Conservation (phyloP, 2,888 invertebrate species). For the Anodontia alba region DNA sequence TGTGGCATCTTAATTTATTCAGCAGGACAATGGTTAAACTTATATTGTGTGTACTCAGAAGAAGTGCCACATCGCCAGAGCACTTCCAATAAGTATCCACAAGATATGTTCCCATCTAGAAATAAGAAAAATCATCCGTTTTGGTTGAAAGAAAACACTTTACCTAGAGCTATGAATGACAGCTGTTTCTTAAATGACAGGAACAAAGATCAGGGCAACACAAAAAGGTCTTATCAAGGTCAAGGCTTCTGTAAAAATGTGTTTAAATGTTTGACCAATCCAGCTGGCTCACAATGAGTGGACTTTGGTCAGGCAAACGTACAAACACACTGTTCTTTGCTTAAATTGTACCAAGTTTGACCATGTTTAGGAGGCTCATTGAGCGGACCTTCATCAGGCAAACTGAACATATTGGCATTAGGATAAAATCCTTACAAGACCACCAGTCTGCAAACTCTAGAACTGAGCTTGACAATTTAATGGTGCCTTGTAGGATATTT, state of each 20-base stretch:
- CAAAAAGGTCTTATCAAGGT: no score
- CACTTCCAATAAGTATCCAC: no score
- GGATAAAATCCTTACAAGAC: not conserved
- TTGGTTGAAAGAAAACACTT: no score
- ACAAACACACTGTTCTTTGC: not conserved
- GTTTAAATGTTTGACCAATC: conserved; percentile 2
- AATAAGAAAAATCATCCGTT: no score
- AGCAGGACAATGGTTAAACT: no score
- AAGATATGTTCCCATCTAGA: no score
- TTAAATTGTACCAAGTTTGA: not conserved
- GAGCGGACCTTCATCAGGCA: not conserved
- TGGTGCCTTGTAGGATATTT: conserved; percentile 27
- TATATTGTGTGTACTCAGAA: no score
- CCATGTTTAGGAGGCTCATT: not conserved
- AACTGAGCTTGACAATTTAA: conserved; percentile 26
- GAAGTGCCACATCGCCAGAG: no score
- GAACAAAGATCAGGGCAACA: no score
- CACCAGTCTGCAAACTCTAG: not conserved
- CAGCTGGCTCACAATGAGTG: not conserved
- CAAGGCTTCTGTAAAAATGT: not conserved
- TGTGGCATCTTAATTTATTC: no score
- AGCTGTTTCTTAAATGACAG: no score
- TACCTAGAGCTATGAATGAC: no score
- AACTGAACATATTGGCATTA: not conserved
- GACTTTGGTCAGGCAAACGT: not conserved